A percentile compares a stretch with the other conserved stretches of the same genome.
Evolutionary conservation across 2,113 vertebrate species (phyloP).

Genomic region (Apteryx mantelli): DNA sequence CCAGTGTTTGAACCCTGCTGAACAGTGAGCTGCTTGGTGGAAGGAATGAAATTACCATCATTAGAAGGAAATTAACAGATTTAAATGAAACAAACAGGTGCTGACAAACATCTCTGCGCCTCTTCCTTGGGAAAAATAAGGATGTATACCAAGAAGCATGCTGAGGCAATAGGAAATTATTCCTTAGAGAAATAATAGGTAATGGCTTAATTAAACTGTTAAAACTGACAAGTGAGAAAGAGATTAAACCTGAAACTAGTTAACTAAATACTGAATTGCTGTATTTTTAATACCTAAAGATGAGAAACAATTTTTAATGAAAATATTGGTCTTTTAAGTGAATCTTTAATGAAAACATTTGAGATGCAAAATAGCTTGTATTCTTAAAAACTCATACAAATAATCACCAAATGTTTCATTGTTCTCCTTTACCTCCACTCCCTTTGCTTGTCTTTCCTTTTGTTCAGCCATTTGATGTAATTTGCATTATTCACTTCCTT

Average conservation of each 20-base stretch:
- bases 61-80: neutral
- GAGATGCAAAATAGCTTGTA: neutral
- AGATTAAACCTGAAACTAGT: neutral
- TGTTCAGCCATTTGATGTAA: neutral
- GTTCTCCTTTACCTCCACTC: neutral
- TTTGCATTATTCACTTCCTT: neutral
- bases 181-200: neutral
- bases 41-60: neutral
- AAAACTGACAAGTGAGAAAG: neutral
- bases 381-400: neutral
- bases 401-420: neutral
- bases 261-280: neutral
- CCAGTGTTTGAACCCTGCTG: neutral
- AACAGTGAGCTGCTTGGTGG: neutral
- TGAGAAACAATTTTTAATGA: neutral
- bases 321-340: neutral
- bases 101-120: neutral
- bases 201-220: neutral
- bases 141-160: neutral
- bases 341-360: neutral
- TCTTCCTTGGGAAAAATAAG: neutral
- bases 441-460: neutral
- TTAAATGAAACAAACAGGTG: neutral
- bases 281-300: neutral
- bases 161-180: neutral